Conservation (phyloP, 2,888 invertebrate species). For the Amorpha juglandis region DNA sequence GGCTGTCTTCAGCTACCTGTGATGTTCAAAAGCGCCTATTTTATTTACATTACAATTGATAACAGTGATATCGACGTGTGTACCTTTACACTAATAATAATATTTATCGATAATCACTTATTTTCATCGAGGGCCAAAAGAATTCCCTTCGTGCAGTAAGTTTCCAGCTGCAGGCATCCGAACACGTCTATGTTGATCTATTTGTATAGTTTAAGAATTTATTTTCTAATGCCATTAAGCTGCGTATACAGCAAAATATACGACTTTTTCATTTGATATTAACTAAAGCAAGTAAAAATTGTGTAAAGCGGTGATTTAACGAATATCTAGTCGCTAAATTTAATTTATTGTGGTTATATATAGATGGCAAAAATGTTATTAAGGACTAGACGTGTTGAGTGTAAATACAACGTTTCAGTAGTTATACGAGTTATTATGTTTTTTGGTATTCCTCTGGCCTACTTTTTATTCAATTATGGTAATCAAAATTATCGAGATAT, state of each 20-base stretch:
- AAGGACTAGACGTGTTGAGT: slow-evolving; percentile 68
- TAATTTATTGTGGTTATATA: slow-evolving; percentile 37
- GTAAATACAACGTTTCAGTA: slow-evolving; percentile 58
- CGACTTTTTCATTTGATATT: slow-evolving; percentile 76
- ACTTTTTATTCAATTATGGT: slow-evolving; percentile 41
- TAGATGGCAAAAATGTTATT: slow-evolving; percentile 75
- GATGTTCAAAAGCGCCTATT: slow-evolving; percentile 51
- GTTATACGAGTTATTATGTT: slow-evolving; percentile 64
- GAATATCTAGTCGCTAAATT: slow-evolving; percentile 41
- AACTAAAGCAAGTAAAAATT: slow-evolving; percentile 31
- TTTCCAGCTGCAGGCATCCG: slow-evolving; percentile 40
- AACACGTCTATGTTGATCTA: slow-evolving; percentile 54
- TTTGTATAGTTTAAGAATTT: slow-evolving; percentile 38
- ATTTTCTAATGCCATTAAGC: slow-evolving; percentile 61
- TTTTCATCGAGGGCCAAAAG: slow-evolving; percentile 51
- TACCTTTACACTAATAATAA: slow-evolving; percentile 54
- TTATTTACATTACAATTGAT: slow-evolving; percentile 62
- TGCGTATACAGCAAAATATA: slow-evolving; percentile 68
- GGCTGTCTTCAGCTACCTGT: slow-evolving; percentile 35
- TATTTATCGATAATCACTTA: slow-evolving; percentile 61
- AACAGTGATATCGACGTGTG: slow-evolving; percentile 51
- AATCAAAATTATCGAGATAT: neutral
- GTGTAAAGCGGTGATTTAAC: slow-evolving; percentile 10
- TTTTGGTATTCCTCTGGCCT: slow-evolving; percentile 63
- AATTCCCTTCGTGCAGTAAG: slow-evolving; percentile 49